Conservation (phyloP, 2,888 invertebrate genomes). For the Masnerella sp. region DNA sequence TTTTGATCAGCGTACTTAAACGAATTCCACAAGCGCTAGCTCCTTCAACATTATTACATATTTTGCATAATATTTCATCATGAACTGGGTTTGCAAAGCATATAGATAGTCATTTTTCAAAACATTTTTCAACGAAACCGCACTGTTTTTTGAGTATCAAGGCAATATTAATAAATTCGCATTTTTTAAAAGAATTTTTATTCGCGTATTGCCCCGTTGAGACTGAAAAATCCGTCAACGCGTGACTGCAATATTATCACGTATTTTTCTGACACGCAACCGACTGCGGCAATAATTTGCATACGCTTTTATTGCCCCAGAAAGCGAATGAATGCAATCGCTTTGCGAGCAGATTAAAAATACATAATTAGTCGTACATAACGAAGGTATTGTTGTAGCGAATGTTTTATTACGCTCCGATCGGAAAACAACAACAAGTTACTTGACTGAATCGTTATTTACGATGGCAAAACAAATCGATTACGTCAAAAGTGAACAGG, state of each 20-base stretch:
- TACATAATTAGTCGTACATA: constrained; percentile 12
- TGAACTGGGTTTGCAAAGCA: too few relatives aligned
- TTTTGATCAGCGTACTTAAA: too few relatives aligned
- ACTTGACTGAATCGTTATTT: neutral
- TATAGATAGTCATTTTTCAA: too few relatives aligned
- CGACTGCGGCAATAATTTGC: constrained; percentile 36
- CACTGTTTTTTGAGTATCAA: too few relatives aligned
- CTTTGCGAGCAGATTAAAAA: constrained; percentile 21
- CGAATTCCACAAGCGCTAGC: too few relatives aligned
- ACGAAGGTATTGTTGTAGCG: neutral
- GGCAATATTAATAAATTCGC: too few relatives aligned
- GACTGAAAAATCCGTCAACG: constrained; percentile 11
- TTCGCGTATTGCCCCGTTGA: neutral
- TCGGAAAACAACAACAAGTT: neutral
- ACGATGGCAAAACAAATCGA: neutral
- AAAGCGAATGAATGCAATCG: constrained; percentile 33
- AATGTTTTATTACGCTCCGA: neutral
- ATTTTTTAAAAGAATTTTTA: too few relatives aligned
- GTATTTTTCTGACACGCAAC: constrained; percentile 26
- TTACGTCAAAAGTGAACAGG: neutral
- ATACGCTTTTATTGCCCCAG: constrained; percentile 37
- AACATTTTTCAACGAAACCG: too few relatives aligned
- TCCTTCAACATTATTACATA: too few relatives aligned
- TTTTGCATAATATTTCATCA: too few relatives aligned
- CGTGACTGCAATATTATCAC: constrained; percentile 20